phyloP scores from a whole-genome alignment of 2,797 vertebrate species.

The Neoniphon sammara region DNA sequence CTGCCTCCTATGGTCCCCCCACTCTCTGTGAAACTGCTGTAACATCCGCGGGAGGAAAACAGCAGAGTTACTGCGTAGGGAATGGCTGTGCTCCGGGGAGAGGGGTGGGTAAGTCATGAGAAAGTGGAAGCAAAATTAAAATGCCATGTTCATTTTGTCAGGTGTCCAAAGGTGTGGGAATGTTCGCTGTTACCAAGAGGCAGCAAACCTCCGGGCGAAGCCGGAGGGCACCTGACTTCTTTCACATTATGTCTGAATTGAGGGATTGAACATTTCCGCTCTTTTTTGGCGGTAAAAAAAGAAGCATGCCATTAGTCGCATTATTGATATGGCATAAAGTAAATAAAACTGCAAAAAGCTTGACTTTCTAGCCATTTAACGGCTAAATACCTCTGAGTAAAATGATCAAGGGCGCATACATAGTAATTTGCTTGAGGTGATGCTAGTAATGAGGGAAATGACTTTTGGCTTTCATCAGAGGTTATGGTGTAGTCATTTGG shows the following conservation, averaged over 20 bases:
- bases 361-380: slow-evolving; percentile 24
- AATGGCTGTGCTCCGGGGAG: slow-evolving; percentile 6
- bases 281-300: slow-evolving; percentile 10
- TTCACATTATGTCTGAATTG: neutral
- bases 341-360: slow-evolving; percentile 25
- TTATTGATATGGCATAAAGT: slow-evolving; percentile 2
- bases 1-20: neutral
- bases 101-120: neutral
- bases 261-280: neutral
- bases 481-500: slow-evolving; percentile 51
- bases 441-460: slow-evolving; percentile 35
- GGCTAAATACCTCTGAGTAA: neutral
- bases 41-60: slow-evolving; percentile 21
- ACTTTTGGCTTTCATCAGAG: slow-evolving; percentile 53
- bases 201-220: too few relatives aligned
- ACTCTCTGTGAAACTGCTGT: slow-evolving; percentile 35
- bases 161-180: neutral
- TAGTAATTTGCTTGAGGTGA: slow-evolving; percentile 19
- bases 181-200: neutral
- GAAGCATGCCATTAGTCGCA: neutral
- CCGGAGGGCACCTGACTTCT: neutral
- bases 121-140: neutral
- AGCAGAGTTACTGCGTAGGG: neutral
- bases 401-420: neutral
- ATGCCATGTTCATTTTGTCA: neutral